A percentile compares a stretch with the other conserved stretches of the same genome.
Conservation (phyloP, 37 sponge, comb jelly and placozoan species). For the Aphrocallistes beatrix region DNA sequence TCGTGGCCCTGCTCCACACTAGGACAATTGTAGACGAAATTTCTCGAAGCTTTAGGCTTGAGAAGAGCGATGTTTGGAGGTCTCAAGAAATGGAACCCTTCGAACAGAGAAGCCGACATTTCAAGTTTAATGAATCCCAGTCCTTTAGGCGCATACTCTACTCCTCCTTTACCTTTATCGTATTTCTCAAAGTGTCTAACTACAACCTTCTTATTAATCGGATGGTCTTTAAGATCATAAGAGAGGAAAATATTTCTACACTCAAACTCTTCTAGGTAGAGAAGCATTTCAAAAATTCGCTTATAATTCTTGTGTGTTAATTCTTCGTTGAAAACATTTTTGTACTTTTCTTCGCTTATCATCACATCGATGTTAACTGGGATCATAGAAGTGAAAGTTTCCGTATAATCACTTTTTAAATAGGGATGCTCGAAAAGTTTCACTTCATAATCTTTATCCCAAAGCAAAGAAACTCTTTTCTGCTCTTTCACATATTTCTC, state of each 20-base stretch:
- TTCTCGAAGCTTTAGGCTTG: neutral
- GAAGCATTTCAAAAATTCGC: neutral
- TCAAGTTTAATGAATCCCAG: neutral
- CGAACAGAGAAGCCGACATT: neutral
- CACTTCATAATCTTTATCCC: neutral
- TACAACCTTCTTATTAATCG: neutral
- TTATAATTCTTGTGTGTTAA: neutral
- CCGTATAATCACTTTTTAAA: neutral
- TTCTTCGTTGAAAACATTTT: neutral
- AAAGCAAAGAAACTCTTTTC: neutral
- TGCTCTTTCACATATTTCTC: neutral
- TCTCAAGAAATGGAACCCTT: neutral
- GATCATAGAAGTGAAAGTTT: neutral
- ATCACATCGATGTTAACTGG: neutral
- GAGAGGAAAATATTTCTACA: neutral
- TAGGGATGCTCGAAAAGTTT: neutral
- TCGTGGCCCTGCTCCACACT: constrained; percentile 11
- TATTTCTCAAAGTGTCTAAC: neutral
- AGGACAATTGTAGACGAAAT: neutral
- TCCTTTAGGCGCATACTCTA: neutral
- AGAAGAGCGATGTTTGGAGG: neutral
- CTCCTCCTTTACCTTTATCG: neutral
- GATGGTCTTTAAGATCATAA: neutral
- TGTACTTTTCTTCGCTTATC: neutral
- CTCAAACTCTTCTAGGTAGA: neutral